These are phyloP conservation scores for Dryomyza anilis DNA, from an alignment of 2,888 invertebrate species.

Conservation along the genomic window DNA sequence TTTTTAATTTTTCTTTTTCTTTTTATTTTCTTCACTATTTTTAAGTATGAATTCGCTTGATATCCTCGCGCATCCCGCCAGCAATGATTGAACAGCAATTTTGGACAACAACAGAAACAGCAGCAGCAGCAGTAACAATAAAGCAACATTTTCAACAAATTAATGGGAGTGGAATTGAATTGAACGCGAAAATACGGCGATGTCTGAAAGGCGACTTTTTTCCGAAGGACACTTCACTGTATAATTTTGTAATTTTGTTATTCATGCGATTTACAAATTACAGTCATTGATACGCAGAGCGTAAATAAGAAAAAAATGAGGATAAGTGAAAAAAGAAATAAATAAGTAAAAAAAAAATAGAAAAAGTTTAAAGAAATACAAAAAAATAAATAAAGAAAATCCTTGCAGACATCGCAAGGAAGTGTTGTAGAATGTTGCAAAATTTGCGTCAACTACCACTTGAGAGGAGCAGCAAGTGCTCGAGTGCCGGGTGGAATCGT, in stretches of 20 bases:
- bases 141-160: constrained; percentile 8
- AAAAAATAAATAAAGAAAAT: not conserved
- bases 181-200: constrained; percentile 9
- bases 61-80: not conserved
- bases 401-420: not conserved
- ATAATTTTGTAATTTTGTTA: constrained; percentile 17
- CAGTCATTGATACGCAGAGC: constrained; percentile 15
- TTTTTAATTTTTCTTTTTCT: too few relatives aligned
- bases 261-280: constrained; percentile 12
- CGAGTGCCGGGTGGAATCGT: not conserved
- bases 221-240: constrained; percentile 12
- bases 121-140: constrained; percentile 7
- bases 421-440: not conserved
- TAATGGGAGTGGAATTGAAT: constrained; percentile 11
- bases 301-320: too few relatives aligned
- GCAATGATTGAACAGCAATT: constrained; percentile 12
- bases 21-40: too few relatives aligned
- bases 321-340: too few relatives aligned
- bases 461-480: not conserved
- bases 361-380: too few relatives aligned
- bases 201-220: too few relatives aligned
- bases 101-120: constrained; percentile 5
- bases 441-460: not conserved
- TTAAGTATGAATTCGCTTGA: too few relatives aligned
- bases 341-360: too few relatives aligned